phyloP scores from a whole-genome alignment of 2,888 invertebrate species.

The Andrena dorsata region DNA sequence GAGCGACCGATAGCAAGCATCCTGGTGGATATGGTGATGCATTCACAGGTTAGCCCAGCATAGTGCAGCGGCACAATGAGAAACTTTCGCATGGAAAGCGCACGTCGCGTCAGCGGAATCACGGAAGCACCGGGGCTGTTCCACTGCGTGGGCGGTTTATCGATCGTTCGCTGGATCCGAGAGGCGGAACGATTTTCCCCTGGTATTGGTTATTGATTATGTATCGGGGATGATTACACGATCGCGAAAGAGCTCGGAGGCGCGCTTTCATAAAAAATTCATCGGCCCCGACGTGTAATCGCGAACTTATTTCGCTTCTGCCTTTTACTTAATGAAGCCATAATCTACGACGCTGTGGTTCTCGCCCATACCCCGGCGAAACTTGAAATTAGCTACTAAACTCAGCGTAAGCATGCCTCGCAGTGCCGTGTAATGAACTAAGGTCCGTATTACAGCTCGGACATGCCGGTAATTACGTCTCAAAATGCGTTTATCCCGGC shows the following conservation, averaged over 20 bases:
- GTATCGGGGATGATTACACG: conserved; percentile 63
- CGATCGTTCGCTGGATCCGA: conserved; percentile 55
- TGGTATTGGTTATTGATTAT: conserved; percentile 64
- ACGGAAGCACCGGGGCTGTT: conserved; percentile 37
- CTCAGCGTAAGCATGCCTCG: conserved; percentile 35
- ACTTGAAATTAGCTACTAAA: conserved; percentile 48
- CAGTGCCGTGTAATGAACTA: conserved; percentile 27
- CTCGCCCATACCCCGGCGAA: conserved; percentile 14
- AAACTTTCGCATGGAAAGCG: conserved; percentile 41
- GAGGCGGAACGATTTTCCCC: conserved; percentile 53
- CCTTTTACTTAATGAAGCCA: conserved; percentile 54
- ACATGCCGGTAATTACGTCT: conserved; percentile 45
- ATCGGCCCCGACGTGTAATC: conserved; percentile 52
- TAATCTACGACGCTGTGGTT: conserved; percentile 41
- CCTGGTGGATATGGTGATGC: conserved; percentile 48
- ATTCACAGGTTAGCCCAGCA: conserved; percentile 36
- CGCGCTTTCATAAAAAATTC: conserved; percentile 48
- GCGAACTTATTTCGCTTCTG: conserved; percentile 18
- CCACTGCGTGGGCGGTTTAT: conserved; percentile 61
- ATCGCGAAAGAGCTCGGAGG: conserved; percentile 29
- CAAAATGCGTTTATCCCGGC: conserved; percentile 9
- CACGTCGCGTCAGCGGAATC: conserved; percentile 41
- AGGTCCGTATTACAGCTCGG: conserved; percentile 23
- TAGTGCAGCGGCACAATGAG: conserved; percentile 39
- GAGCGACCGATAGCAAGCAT: conserved; percentile 46